Base-by-base conservation (phyloP, 2,888 invertebrate species). In the Orthosia gothica region DNA sequence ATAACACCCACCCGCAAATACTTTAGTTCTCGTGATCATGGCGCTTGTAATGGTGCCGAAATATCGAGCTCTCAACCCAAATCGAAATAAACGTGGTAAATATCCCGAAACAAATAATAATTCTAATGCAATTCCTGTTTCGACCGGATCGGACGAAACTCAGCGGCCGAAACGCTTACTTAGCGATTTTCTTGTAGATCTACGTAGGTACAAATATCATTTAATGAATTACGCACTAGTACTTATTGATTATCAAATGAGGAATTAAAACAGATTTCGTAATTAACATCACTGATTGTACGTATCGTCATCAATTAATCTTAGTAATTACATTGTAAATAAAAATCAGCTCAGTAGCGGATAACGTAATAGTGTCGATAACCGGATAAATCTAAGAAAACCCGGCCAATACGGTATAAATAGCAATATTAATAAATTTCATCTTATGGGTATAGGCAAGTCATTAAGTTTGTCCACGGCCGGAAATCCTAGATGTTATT, bases 401-500 rank as follows among this genome's bases (percentile, higher is more conserved):
- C 63, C 67, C 59, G 13, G 26, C 54, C 45, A 64, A 63, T 50
- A 55, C 52, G 18, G 20, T 75, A 52, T 40, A 54, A 54, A 66
- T 61, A 20, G 11, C 50, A 52, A 67, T 67, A 62, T 66, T 20
- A 57, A 76, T 76, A 75, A 75, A 52, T 49, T 57, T n/a, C 26
- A 64, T 76, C 49, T 63, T 63, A 70, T 26, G n/a, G 54, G 52
- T 61, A 70, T 54, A 71, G 50, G 50, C 50, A 52, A 64, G 59
- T 81, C 73, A 66, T 74, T 76, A 71, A 78, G 61, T 74, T 61
- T 49, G 82, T 62, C 54, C 64, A 78, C 75, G 79, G 74, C 90
- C 91, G 92, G 93, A 93, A 92, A 90, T 89, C 69, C 81, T 87
- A 80, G 84, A 87, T 69, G 81, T 74, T 88, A 89, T 89, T 88